Evolutionary conservation across 1,140 invertebrate genomes (phyloP), one percentile per base, ranked within the genome.

Genomic region (Cyclargus thomasi): DNA sequence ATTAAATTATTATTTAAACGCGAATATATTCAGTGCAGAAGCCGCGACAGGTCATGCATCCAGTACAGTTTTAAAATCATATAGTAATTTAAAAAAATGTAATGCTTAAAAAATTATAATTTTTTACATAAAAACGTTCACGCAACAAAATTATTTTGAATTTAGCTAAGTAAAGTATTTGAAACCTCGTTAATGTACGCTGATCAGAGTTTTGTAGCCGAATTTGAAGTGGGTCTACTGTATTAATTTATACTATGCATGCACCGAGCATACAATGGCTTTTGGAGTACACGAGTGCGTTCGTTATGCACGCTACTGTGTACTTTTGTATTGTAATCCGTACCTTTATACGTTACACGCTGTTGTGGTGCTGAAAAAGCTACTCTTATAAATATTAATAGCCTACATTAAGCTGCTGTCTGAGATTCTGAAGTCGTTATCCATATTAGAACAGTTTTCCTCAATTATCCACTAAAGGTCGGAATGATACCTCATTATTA

Each of bases 221-320:
- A 29, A 29, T n/a, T n/a, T 29, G 29, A 23, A 29, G 29, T 29
- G 5, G 5, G 4, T 29, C 29, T 29, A 29, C 29, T 6, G 29
- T 29, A 7, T 29, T 7, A 7, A 29, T 29, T 29, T 29, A 29
- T 29, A 29, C 1, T 29, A 18, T 59, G 55, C 20, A 59, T 59
- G 10, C 20, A 59, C 18, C 18, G 55, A 59, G 55, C 55, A 21
- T 20, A 59, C 55, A 59, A 59, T 75, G 65, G 70, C 75, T 77
- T 79, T 73, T 80, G 74, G 65, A 72, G 73, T 67, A 53, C 70
- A 73, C 70, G 71, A 78, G 79, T 77, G 71, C 72, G 73, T 82
- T 80, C 77, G 78, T 83, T 83, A 83, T 79, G 74, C 74, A 81
- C 73, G 76, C 74, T 71, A 75, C 74, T 71, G 59, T 71, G 63